Evolutionary conservation across 23 tunicate genomes (phyloP).

Genomic region (Halocynthia aurantium): DNA sequence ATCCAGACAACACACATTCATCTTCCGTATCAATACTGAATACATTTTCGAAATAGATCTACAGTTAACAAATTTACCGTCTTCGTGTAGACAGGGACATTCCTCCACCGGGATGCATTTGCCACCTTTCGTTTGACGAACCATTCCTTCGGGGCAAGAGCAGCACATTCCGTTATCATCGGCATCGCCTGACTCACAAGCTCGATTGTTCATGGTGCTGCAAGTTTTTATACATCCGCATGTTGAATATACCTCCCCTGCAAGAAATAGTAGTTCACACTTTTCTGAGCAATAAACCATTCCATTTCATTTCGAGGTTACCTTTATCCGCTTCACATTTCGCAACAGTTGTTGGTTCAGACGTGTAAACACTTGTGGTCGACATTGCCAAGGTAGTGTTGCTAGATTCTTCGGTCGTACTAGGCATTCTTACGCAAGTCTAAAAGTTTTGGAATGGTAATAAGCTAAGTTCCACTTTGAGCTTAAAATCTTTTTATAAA

Average conservation of each 20-base stretch:
- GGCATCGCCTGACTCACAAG: slow-evolving; percentile 24
- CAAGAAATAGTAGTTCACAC: neutral
- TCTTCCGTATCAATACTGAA: neutral
- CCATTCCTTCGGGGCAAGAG: slow-evolving; percentile 70
- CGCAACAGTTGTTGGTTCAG: too few relatives aligned
- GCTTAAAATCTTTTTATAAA: too few relatives aligned
- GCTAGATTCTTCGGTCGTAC: too few relatives aligned
- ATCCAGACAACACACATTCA: neutral
- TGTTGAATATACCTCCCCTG: slow-evolving; percentile 59
- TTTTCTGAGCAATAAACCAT: too few relatives aligned
- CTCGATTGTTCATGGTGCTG: neutral
- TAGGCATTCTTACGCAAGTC: too few relatives aligned
- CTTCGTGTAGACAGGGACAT: slow-evolving; percentile 54
- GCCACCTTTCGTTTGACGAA: slow-evolving; percentile 66
- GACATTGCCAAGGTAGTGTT: too few relatives aligned
- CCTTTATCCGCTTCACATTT: too few relatives aligned
- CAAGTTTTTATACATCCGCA: slow-evolving; percentile 73
- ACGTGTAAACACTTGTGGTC: too few relatives aligned
- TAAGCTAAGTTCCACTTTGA: too few relatives aligned
- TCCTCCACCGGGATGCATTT: slow-evolving; percentile 65
- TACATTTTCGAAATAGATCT: neutral
- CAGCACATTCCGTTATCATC: slow-evolving; percentile 64
- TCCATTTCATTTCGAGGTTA: too few relatives aligned
- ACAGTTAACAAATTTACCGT: slow-evolving; percentile 39
- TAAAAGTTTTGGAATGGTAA: too few relatives aligned